Conservation (phyloP, 2,888 invertebrate species). For the Lomographa bimaculata region DNA sequence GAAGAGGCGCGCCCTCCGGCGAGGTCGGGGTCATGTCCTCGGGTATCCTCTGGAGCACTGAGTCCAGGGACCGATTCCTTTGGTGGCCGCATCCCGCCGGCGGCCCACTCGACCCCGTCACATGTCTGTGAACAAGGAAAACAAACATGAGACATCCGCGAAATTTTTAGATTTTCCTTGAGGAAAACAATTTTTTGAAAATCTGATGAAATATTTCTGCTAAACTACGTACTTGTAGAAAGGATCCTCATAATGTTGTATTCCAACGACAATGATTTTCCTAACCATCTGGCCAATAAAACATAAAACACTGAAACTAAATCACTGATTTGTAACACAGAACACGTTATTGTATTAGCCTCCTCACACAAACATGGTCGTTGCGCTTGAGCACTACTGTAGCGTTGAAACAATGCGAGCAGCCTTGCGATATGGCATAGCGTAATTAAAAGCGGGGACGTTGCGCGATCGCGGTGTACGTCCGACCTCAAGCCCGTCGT, state of each 20-base stretch:
- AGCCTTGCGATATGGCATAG: slow-evolving; percentile 57
- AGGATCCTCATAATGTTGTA: slow-evolving; percentile 76
- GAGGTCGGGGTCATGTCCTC: slow-evolving; percentile 88
- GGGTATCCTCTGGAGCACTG: slow-evolving; percentile 94
- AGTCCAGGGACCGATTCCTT: slow-evolving; percentile 95
- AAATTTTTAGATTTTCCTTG: slow-evolving; percentile 19
- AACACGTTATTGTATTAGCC: slow-evolving; percentile 48
- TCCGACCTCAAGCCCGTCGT: slow-evolving; percentile 51
- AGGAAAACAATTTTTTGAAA: slow-evolving; percentile 29
- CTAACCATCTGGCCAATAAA: slow-evolving; percentile 68
- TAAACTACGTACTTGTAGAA: slow-evolving; percentile 69
- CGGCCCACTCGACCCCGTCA: slow-evolving; percentile 73
- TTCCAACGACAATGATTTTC: slow-evolving; percentile 74
- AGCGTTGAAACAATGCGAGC: slow-evolving; percentile 55
- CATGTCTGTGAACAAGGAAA: slow-evolving; percentile 71
- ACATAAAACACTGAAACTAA: slow-evolving; percentile 45
- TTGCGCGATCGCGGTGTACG: slow-evolving; percentile 50
- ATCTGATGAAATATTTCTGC: slow-evolving; percentile 19
- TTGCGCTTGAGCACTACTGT: slow-evolving; percentile 50
- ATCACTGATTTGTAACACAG: slow-evolving; percentile 39
- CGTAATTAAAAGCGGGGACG: slow-evolving; percentile 50
- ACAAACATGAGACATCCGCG: slow-evolving; percentile 34
- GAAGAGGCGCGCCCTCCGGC: slow-evolving; percentile 71
- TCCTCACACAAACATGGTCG: slow-evolving; percentile 58
- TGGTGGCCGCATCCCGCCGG: slow-evolving; percentile 88